Evolutionary conservation across 2,888 invertebrate genomes (phyloP), one percentile per base, ranked within the genome.

Genomic region (Lasioglossum oenotherae): DNA sequence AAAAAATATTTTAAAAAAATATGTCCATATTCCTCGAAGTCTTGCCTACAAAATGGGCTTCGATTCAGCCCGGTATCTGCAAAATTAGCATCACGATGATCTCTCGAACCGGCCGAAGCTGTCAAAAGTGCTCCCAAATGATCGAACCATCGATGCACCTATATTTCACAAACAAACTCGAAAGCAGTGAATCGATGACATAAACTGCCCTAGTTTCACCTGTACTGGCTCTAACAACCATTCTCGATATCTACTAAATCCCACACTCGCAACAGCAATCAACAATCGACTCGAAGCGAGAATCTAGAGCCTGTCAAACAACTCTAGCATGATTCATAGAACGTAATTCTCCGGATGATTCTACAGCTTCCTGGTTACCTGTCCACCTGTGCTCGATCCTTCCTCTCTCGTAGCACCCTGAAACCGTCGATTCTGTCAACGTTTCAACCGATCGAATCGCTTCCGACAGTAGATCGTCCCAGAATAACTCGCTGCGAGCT

Each of bases 401-500:
- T 31, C 31, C 64, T 64, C 19, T 31, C 19, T 31, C 64, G 64
- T 64, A 31, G 64, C 64, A 1, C 64, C 35, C 64, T 19, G 57
- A 57, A n/a, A 57, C 12, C n/a, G 4, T 57, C 57, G 57, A 57
- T 57, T 23, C 53, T 23, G 53, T 23, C 0, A 53, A 53, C 23
- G 53, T 53, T 4, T 57, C 57, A 6, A 1, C 64, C 16, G 64
- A 64, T 64, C 64, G 44, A 82, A 23, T 67, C 72, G 71, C 46
- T 73, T 72, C 64, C 75, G 64, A 80, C 41, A 83, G 57, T 64
- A 44, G 74, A 88, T 75, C 85, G 83, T 89, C 35, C 74, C 64
- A 44, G 77, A 35, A 35, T 6, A 19, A 64, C 6, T 64, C 64
- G 64, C 31, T 64, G 31, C 31, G 31, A 64, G 64, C 31, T 64